These are phyloP conservation scores for Andricus grossulariae DNA, from an alignment of 1,140 invertebrate species.

Conservation along the genomic window DNA sequence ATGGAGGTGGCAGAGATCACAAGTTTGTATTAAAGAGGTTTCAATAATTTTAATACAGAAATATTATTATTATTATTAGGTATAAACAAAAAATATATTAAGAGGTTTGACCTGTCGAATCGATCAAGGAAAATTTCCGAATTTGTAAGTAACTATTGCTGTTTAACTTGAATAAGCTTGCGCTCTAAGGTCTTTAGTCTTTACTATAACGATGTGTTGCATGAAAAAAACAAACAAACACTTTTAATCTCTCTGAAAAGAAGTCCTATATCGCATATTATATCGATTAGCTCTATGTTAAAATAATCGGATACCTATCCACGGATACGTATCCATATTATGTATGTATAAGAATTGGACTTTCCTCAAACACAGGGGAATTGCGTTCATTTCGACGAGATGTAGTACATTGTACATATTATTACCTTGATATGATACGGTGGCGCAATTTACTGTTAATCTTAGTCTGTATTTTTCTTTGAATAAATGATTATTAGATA, in stretches of 20 bases:
- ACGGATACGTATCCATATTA: constrained; percentile 33
- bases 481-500: constrained; percentile 69
- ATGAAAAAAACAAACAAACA: constrained; percentile 47
- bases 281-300: constrained; percentile 37
- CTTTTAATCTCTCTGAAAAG: constrained; percentile 39
- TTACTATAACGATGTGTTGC: constrained; percentile 57
- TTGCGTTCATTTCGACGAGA: constrained; percentile 16
- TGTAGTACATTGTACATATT: constrained; percentile 70
- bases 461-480: constrained; percentile 72
- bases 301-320: constrained; percentile 22
- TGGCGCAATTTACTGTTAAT: constrained; percentile 70
- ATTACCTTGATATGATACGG: constrained; percentile 67
- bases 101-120: constrained; percentile 16
- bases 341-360: constrained; percentile 23
- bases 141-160: constrained; percentile 44
- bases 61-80: constrained; percentile 25
- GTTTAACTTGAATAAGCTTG: constrained; percentile 30
- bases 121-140: constrained; percentile 33
- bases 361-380: constrained; percentile 26
- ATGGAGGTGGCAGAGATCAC: constrained; percentile 41
- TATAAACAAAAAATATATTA: constrained; percentile 27
- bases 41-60: constrained; percentile 19
- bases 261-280: constrained; percentile 48
- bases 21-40: constrained; percentile 28
- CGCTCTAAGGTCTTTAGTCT: constrained; percentile 38